Percentiles rank a stretch among this genome's conserved stretches.
phyloP scores from a whole-genome alignment of 2,797 vertebrate species.

The Rhyacichthys aspro region DNA sequence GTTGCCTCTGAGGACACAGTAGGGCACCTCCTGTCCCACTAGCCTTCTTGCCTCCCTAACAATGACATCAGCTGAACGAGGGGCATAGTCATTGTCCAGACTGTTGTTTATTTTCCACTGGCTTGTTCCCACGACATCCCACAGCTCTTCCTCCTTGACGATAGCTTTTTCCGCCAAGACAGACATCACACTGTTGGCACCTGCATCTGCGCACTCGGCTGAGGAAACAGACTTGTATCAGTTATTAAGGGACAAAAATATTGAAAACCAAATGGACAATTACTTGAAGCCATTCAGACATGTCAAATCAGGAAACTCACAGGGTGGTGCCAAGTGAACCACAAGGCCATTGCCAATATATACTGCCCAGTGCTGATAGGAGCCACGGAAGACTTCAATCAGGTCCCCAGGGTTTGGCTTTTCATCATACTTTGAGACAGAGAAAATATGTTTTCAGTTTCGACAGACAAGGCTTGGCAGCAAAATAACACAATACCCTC shows the following conservation, averaged over 20 bases:
- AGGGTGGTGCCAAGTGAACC: slow-evolving; percentile 80
- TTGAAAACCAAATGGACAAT: too few relatives aligned
- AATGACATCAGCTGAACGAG: slow-evolving; percentile 64
- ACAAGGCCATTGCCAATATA: slow-evolving; percentile 80
- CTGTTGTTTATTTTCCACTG: slow-evolving; percentile 83
- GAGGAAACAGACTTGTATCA: neutral
- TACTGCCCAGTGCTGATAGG: slow-evolving; percentile 83
- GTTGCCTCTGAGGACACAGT: slow-evolving; percentile 81
- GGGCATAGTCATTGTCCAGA: slow-evolving; percentile 74
- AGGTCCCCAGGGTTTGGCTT: slow-evolving; percentile 80
- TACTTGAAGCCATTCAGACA: neutral
- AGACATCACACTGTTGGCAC: slow-evolving; percentile 82
- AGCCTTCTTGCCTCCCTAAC: slow-evolving; percentile 66
- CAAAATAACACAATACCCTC: too few relatives aligned
- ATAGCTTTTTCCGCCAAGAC: slow-evolving; percentile 79
- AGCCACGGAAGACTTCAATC: slow-evolving; percentile 78
- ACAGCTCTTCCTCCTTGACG: slow-evolving; percentile 83
- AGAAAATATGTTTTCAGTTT: slow-evolving; percentile 4
- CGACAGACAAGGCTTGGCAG: neutral
- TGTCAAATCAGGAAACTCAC: slow-evolving; percentile 61
- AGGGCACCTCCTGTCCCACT: slow-evolving; percentile 75
- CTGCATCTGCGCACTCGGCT: slow-evolving; percentile 76
- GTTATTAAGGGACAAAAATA: too few relatives aligned
- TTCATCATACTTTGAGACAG: slow-evolving; percentile 57
- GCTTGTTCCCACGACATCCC: slow-evolving; percentile 72